Base-by-base conservation (phyloP, 2,797 vertebrate genomes). In the Pantherophis vulpinus region DNA sequence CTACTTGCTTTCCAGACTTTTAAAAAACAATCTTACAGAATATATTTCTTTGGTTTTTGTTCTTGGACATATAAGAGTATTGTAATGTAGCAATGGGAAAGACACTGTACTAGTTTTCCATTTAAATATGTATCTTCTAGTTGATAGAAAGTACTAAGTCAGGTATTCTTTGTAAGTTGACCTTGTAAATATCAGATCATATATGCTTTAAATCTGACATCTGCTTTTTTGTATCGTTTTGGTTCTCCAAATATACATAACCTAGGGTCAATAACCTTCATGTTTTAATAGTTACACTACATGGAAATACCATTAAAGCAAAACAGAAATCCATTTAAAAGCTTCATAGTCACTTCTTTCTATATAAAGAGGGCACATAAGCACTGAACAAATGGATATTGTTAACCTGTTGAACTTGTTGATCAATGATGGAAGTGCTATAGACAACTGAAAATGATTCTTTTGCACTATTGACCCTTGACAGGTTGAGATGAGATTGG, bases 341-440 rank as follows among this genome's bases (percentile, higher is more conserved):
- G 13, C 54, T 93, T 93, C 93, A 95, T 86, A 70, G 93, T 42
- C 70, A 79, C 14, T 93, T 94, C 93, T 91, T n/a, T 32, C 25
- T 92, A 59, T 56, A 89, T 12, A 86, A 0, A 0, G 51, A 93
- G 61, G 47, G 42, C 70, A 59, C 83, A 51, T 3, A 54, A 93
- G 91, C 94, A 88, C 61, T 87, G 92, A 16, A 91, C 87, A 91
- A 94, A 95, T 55, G 95, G 93, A 97, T 94, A 95, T 94, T 94
- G 86, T 63, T 79, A 96, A 94, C 54, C 86, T 51, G 0, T 1
- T 95, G 91, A 93, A 93, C 56, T 88, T 74, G 88, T 91, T 95
- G 93, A 96, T 96, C 92, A 95, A 94, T 95, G 95, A 95, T 90
- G 83, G 93, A 14, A 95, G 93, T 96, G 94, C 94, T 95, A 90